Conservation (phyloP, 1,140 invertebrate species). For the Maniola jurtina region DNA sequence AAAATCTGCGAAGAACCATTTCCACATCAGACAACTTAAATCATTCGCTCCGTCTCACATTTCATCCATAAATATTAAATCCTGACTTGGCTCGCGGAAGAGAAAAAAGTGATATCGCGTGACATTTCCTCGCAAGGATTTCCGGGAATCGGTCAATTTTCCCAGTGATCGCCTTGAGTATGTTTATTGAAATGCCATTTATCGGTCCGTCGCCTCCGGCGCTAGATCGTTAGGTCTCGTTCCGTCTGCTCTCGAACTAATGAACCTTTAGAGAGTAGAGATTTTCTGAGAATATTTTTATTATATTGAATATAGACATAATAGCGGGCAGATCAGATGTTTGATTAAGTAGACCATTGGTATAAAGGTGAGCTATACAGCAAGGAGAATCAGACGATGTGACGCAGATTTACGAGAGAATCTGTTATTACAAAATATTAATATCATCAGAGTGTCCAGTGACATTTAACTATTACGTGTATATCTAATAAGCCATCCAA, state of each 20-base stretch:
- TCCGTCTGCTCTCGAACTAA: background rate
- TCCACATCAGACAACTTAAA: constrained; percentile 76
- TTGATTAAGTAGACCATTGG: too few species aligned
- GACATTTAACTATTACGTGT: too few species aligned
- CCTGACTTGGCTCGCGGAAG: constrained; percentile 59
- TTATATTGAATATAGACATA: background rate
- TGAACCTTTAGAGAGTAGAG: background rate
- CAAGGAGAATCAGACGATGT: too few species aligned
- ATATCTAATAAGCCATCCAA: too few species aligned
- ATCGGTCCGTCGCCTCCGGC: constrained; percentile 42
- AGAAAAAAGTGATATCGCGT: constrained; percentile 72
- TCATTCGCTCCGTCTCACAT: constrained; percentile 73
- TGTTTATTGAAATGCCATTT: constrained; percentile 76
- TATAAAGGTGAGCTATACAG: too few species aligned
- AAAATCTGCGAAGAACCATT: constrained; percentile 73
- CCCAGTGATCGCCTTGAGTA: constrained; percentile 57
- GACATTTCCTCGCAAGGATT: constrained; percentile 67
- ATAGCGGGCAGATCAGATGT: too few species aligned
- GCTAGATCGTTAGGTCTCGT: background rate
- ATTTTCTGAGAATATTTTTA: background rate
- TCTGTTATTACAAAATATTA: too few species aligned
- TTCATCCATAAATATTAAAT: constrained; percentile 78
- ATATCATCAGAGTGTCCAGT: too few species aligned
- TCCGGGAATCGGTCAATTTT: constrained; percentile 74
- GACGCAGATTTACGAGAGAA: too few species aligned